Evolutionary conservation across 2,113 vertebrate genomes (phyloP).

Genomic region (Xenopus tropicalis): UCB_Xtro_10.0 CM004448.2:90729001-90729500

Average conservation of each 20-base stretch:
- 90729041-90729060: no score
- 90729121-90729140: no score
- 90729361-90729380: background rate
- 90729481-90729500: background rate
- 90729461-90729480: conserved; percentile 10
- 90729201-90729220: background rate
- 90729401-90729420: background rate
- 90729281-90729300: background rate
- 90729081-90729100: no score
- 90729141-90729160: background rate
- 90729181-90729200: background rate
- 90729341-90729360: background rate
- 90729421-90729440: background rate
- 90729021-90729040: no score
- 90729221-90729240: background rate
- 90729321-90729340: background rate
- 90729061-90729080: no score
- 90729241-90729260: background rate
- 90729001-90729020: no score
- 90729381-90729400: background rate
- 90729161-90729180: background rate
- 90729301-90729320: no score
- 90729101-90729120: no score
- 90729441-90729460: conserved; percentile 6
- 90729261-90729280: conserved; percentile 1